These are phyloP conservation scores for Phylloscopus whistleri DNA, from an alignment of 2,113 vertebrate genomes.

Conservation along the genomic window DNA sequence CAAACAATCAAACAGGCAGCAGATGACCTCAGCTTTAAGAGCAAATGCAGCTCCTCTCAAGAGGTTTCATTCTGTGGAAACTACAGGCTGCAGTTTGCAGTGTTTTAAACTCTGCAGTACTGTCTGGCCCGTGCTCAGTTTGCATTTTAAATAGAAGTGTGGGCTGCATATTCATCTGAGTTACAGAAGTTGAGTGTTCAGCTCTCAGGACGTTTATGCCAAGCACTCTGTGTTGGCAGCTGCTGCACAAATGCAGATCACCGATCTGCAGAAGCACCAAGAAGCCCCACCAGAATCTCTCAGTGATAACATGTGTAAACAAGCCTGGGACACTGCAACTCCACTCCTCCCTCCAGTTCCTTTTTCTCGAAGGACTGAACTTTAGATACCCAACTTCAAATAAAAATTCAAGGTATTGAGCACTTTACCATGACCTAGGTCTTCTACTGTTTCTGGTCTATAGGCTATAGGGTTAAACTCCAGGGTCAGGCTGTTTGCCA, in stretches of 20 bases:
- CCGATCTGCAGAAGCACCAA: not conserved
- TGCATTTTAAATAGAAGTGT: not conserved
- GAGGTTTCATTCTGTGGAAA: not conserved
- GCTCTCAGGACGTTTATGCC: not conserved
- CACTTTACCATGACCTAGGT: not conserved
- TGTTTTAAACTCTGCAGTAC: not conserved
- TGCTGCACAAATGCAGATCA: not conserved
- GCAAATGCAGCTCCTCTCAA: not conserved
- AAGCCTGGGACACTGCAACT: not conserved
- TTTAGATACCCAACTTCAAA: not conserved
- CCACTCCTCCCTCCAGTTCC: not conserved
- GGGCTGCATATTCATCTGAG: not conserved
- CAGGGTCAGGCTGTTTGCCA: not conserved
- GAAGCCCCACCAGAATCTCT: not conserved
- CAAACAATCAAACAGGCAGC: not conserved
- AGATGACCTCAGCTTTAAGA: not conserved
- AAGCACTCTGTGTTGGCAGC: not conserved
- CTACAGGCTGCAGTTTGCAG: not conserved
- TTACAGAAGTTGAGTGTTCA: not conserved
- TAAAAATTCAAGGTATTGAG: rapidly evolving
- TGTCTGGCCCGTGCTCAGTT: not conserved
- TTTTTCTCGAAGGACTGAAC: not conserved
- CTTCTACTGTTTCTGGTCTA: not conserved
- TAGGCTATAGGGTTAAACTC: not conserved
- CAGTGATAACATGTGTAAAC: not conserved